Evolutionary conservation across 2,113 vertebrate genomes (phyloP).

Genomic region (Pardalotus punctatus): DNA sequence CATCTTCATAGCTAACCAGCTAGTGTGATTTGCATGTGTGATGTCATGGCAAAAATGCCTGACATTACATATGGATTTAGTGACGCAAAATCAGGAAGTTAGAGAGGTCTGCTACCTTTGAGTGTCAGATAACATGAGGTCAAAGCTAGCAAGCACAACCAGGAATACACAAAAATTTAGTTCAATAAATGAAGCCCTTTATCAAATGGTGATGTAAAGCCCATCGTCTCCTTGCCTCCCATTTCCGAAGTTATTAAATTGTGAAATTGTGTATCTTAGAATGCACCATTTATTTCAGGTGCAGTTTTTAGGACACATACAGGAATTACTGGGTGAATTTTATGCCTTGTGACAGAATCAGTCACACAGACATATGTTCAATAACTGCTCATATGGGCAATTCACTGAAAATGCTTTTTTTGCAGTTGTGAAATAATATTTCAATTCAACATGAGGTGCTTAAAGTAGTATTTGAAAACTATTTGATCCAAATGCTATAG

Average conservation of each 20-base stretch:
- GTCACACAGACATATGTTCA: not conserved
- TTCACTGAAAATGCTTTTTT: not conserved
- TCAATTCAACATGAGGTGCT: not conserved
- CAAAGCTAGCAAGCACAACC: not conserved
- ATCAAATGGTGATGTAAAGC: not conserved
- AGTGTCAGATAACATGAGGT: not conserved
- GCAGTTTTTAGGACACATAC: not conserved
- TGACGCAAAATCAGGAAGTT: not conserved
- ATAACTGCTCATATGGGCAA: not conserved
- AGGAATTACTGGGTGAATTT: not conserved
- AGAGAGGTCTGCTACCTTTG: not conserved
- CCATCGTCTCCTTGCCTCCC: fast-evolving
- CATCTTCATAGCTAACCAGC: not conserved
- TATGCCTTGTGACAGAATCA: not conserved
- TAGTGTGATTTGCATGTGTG: fast-evolving
- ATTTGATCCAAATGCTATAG: not conserved
- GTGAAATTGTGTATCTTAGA: not conserved
- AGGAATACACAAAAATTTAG: not conserved
- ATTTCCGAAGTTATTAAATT: not conserved
- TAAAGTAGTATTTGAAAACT: not conserved
- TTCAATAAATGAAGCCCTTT: not conserved
- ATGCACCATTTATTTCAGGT: not conserved
- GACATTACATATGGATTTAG: not conserved
- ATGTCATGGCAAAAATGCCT: not conserved
- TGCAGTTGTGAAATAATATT: not conserved